Evolutionary conservation across 2,113 vertebrate genomes (phyloP), one percentile per base, ranked within the genome.

Genomic region (Mastomys coucha): DNA sequence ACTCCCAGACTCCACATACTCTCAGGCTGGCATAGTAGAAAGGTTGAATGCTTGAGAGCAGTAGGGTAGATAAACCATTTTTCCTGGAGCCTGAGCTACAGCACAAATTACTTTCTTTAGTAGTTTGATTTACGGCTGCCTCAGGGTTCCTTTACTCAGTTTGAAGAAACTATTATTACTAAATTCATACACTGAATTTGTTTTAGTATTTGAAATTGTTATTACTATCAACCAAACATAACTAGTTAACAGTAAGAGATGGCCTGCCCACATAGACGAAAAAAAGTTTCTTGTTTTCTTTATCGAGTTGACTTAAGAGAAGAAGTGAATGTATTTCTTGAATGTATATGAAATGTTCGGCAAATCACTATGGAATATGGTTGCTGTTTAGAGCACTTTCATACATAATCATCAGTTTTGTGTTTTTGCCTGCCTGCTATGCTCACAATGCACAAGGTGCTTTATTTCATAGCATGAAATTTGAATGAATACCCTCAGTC

Each of bases 401-500:
- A 12, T 49, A 58, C 65, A 14, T 69, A 88, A 81, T 63, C 76
- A 94, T 92, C 6, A 26, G 10, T 73, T 94, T 85, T 60, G 26
- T 72, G 36, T 85, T 96, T 97, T 75, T 76, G 24, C 14, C 19
- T 70, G 33, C 45, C 45, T 92, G 39, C 36, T 73, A 81, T 65
- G 36, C 7, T 77, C 39, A 81, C 6, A 42, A 88, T 17, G n/a
- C 7, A 42, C 26, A 70, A 63, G 36, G 86, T 56, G 87, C 63
- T 85, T 96, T 96, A 85, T 91, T 94, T 95, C 81, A 69, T 51
- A 89, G 67, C 33, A 89, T 72, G 65, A 63, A 36, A 95, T 96
- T 75, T 96, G 28, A 39, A 69, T 65, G 63, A 91, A 82, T 91
- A 10, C 2, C 19, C 8, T 94, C 75, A 65, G 20, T 31, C 45